Evolutionary conservation across 2,888 invertebrate genomes (phyloP).

Genomic region (Ashinkailepas kermadecensis): DNA sequence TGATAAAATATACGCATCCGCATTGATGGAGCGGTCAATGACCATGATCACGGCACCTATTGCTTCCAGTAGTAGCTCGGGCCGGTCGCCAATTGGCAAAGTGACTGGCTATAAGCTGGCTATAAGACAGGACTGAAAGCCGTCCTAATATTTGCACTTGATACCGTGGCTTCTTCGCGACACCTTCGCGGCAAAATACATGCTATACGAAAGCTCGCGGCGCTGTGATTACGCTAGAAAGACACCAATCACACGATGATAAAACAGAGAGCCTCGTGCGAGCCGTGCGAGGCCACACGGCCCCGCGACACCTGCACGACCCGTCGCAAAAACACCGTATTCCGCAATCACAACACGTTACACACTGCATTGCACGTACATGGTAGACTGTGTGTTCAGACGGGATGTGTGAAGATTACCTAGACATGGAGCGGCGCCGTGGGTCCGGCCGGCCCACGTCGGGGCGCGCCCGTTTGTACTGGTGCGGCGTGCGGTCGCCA

Average conservation of each 20-base stretch:
- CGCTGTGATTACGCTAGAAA: neutral
- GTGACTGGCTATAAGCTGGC: too few species aligned
- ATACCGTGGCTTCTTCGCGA: neutral
- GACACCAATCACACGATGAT: neutral
- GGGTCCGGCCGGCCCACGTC: neutral
- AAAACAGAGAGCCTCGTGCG: neutral
- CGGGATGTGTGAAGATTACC: neutral
- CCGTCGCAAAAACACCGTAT: neutral
- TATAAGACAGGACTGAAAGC: neutral
- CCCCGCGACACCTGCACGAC: neutral
- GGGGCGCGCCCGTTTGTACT: neutral
- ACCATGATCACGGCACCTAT: too few species aligned
- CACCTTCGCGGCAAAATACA: neutral
- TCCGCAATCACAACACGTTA: neutral
- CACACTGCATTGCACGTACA: too few species aligned
- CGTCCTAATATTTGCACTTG: neutral
- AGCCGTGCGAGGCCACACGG: neutral
- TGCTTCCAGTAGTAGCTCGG: too few species aligned
- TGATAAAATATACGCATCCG: neutral
- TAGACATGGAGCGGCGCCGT: neutral
- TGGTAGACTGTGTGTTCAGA: neutral
- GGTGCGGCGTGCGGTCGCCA: neutral
- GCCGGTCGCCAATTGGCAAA: neutral
- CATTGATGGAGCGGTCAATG: too few species aligned
- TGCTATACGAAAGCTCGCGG: conserved; percentile 9